Conservation (phyloP, 2,888 invertebrate species). For the Plutella xylostella region DNA sequence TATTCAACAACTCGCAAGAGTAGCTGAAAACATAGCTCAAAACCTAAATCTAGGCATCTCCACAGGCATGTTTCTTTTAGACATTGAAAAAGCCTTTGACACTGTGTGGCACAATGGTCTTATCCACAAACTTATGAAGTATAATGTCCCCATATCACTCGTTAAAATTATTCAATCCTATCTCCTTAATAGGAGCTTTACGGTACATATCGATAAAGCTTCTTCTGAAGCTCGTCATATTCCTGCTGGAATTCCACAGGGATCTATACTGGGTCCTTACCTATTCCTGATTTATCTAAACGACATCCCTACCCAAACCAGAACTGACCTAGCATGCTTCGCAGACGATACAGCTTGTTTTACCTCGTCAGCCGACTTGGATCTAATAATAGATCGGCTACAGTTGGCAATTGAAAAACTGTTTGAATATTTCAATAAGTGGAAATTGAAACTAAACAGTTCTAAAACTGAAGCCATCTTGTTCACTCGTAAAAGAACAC, state of each 20-base stretch:
- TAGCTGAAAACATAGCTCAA: slow-evolving; percentile 9
- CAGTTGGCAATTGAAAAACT: slow-evolving; percentile 10
- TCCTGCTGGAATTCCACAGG: slow-evolving; percentile 3
- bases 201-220: background rate
- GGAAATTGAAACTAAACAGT: slow-evolving; percentile 11
- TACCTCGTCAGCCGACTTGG: slow-evolving; percentile 3
- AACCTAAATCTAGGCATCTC: slow-evolving; percentile 5
- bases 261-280: slow-evolving; percentile 11
- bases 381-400: slow-evolving; percentile 7
- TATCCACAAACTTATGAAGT: slow-evolving; percentile 8
- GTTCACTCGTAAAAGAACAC: background rate
- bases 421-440: slow-evolving; percentile 3
- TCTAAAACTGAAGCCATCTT: slow-evolving; percentile 9
- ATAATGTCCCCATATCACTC: background rate
- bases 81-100: too few species aligned
- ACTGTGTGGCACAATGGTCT: slow-evolving; percentile 12
- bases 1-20: slow-evolving; percentile 9
- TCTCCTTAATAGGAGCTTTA: background rate
- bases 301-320: slow-evolving; percentile 5
- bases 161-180: background rate
- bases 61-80: slow-evolving; percentile 9
- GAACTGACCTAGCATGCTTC: slow-evolving; percentile 7
- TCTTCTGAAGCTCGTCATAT: background rate
- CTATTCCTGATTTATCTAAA: slow-evolving; percentile 8
- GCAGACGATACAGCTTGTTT: slow-evolving; percentile 12